Base-by-base conservation (phyloP, 2,888 invertebrate genomes). In the Tholera decimalis region DNA sequence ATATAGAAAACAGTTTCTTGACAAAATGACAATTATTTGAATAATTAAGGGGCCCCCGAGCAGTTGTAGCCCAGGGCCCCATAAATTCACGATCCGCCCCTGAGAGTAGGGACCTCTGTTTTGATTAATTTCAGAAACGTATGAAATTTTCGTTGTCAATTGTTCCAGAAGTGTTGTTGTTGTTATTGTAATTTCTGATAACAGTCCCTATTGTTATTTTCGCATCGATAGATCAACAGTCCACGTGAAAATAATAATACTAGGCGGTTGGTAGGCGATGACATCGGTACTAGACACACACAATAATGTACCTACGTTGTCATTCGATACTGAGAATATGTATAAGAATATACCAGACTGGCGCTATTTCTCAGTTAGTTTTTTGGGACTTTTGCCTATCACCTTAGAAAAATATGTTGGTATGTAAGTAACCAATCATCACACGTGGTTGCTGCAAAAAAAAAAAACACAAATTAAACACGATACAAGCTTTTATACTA, bases 91-190 rank as follows among this genome's bases (percentile, higher is more conserved):
- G n/a, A n/a, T n/a, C n/a, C n/a, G n/a, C n/a, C n/a, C n/a, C n/a
- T n/a, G n/a, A n/a, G n/a, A n/a, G 3, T 15, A 35, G 35, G 33
- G 13, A 11, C 33, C 33, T 2, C 30, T 33, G 28, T 39, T 54
- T 11, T 18, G n/a, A 41, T 24, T 47, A 46, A 74, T 33, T 44
- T 22, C 20, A 26, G n/a, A n/a, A n/a, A 35, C 18, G 28, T n/a
- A 9, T n/a, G 26, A 49, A n/a, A n/a, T n/a, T n/a, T 26, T 49
- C 9, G 22, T 20, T 59, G 39, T 33, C 47, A 72, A 63, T 59
- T 39, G 8, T 64, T 53, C 8, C 5, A 26, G 24, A 43, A 43
- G 47, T 53, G 53, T 57, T 41, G 57, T 47, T 47, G 18, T 24
- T 15, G 20, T 22, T 24, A 50, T 33, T 33, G 37, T n/a, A n/a